Base-by-base conservation (phyloP, 2,888 invertebrate genomes). In the Phaedon cochleariae region DNA sequence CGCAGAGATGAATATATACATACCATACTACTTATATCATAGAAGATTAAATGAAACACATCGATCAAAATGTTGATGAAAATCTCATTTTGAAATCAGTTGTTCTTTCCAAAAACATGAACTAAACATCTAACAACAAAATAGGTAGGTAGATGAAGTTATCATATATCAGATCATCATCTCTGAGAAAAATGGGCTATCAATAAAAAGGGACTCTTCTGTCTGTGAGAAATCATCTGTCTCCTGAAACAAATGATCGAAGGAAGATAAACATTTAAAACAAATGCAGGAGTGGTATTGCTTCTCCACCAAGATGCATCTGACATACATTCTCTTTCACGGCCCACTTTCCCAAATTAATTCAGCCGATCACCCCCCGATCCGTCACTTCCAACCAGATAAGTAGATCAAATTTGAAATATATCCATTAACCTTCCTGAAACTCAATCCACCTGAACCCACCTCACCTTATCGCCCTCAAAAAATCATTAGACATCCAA, bases 321-420 rank as follows among this genome's bases (percentile, higher is more conserved):
- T 7, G 26, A 7, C 26, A 26, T 26, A 26, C 4, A 26, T 26
- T 26, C 26, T 26, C 3, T 3, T 26, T 26, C 26, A 26, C n/a
- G 26, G 26, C 26, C 26, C 26, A 26, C 3, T 26, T 26, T 26
- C 5, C 12, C 34, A 34, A 34, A 34, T 34, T 34, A 60, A 60
- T 41, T 51, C 59, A 52, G 37, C 59, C 34, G 51, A 60, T 60
- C 51, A 34, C 51, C 58, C n/a, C 41, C 45, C 31, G 29, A 65
- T 53, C 57, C 60, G 61, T 58, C 65, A 49, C 59, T 65, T 65
- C 62, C 62, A n/a, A 55, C 59, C 62, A 57, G 52, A 62, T 62
- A n/a, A n/a, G n/a, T n/a, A 7, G 34, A 34, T 34, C 34, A 12
- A 34, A 9, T 34, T 10, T 10, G 2, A 10, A 12, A 34, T 7